These are phyloP conservation scores for Papilio machaon DNA, from an alignment of 1,140 invertebrate species.

Conservation along the genomic window DNA sequence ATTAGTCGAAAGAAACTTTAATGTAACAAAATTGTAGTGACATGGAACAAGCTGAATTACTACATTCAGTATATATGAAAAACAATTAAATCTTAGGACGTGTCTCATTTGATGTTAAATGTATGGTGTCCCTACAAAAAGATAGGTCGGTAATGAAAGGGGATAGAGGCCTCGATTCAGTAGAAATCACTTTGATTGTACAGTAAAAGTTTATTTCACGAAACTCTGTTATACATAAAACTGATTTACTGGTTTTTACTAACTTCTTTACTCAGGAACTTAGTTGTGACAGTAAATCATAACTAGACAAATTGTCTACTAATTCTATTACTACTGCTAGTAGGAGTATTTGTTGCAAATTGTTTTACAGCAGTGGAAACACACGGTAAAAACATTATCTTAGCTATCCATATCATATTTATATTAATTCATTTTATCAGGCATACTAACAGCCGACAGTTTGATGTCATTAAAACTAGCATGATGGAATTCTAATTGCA, in stretches of 20 bases:
- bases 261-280: not conserved
- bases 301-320: no score
- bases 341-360: not conserved
- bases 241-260: not conserved
- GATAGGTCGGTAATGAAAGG: conserved; percentile 23
- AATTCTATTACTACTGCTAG: no score
- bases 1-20: no score
- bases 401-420: not conserved
- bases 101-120: not conserved
- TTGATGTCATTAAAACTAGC: conserved; percentile 13
- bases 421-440: not conserved
- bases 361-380: no score
- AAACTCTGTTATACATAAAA: conserved; percentile 9
- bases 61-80: not conserved
- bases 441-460: not conserved
- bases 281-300: no score
- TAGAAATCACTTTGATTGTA: conserved; percentile 30
- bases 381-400: not conserved
- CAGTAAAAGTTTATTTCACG: not conserved
- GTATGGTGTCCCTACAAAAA: not conserved
- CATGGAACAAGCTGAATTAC: not conserved
- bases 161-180: conserved; percentile 30
- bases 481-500: conserved; percentile 20
- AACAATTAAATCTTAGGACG: not conserved
- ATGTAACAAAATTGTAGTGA: no score